Evolutionary conservation across 2,888 invertebrate species (phyloP), one percentile per base, ranked within the genome.

Genomic region (Dioctria linearis): DNA sequence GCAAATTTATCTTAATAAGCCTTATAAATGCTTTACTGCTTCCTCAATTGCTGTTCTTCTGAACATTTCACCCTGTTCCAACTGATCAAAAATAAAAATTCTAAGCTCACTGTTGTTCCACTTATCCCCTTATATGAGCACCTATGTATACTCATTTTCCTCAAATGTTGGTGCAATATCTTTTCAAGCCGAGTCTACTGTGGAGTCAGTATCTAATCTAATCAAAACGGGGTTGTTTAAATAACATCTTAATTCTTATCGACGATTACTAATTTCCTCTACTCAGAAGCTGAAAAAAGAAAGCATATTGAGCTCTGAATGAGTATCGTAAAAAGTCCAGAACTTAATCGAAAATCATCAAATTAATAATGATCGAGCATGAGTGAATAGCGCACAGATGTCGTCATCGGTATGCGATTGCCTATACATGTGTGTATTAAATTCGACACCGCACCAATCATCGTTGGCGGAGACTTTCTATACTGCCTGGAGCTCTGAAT

Each of bases 251-350:
- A 25, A 25, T 25, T 25, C 25, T 25, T 67, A 67, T 67, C 67
- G 67, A 3, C 51, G 39, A 69, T 69, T 69, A 69, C 69, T 69
- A 69, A 69, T 69, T 69, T 51, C 51, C 11, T 69, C 69, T 37
- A 39, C 37, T 54, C 11, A 4, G 11, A 11, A 54, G 11, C 11
- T 11, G n/a, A n/a, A 54, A 11, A 54, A 8, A 11, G 9, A 11
- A 54, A 6, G 8, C 46, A 1, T 46, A 2, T 25, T 25, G 8
- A 46, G 11, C 11, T 54, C 49, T 46, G 49, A 54, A 8, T 54
- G 5, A 37, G 11, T 37, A 39, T 5, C 54, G 25, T 65, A 69
- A 69, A 69, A 51, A 51, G 37, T 51, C 43, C 25, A 46, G 67
- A 69, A 39, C 39, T 51, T 69, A 69, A 69, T 49, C 69, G 51